Evolutionary conservation across 2,888 invertebrate genomes (phyloP).

Genomic region (Macrosoma leucophasiata): DNA sequence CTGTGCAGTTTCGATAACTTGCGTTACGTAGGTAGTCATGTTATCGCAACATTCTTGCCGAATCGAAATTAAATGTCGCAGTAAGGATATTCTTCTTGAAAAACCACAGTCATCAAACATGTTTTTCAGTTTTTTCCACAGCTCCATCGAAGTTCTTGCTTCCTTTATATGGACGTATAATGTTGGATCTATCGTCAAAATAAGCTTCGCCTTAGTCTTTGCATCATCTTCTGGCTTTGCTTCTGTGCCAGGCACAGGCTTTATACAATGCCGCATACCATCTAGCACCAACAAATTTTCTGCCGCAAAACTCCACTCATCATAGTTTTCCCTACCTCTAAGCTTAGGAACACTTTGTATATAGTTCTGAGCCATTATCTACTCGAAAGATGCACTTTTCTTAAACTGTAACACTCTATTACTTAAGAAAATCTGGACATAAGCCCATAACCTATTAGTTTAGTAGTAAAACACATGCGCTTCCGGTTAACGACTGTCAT

Average conservation of each 20-base stretch:
- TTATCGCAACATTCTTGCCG: conserved; percentile 17
- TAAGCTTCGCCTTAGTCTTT: conserved; percentile 16
- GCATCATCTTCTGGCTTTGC: conserved; percentile 1
- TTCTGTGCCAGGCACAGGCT: conserved; percentile 5
- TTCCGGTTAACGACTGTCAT: too few species aligned
- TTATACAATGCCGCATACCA: conserved; percentile 8
- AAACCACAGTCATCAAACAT: conserved; percentile 23
- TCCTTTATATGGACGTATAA: conserved; percentile 25
- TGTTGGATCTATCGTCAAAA: conserved; percentile 15
- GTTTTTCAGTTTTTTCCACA: conserved; percentile 20
- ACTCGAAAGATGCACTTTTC: too few species aligned
- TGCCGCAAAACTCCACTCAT: conserved; percentile 24
- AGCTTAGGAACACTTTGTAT: conserved; percentile 21
- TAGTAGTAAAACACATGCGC: too few species aligned
- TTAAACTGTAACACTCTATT: too few species aligned
- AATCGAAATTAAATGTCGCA: conserved; percentile 19
- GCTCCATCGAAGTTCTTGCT: conserved; percentile 20
- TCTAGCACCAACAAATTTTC: conserved; percentile 23
- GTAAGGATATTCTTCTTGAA: conserved; percentile 15
- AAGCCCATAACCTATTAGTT: too few species aligned
- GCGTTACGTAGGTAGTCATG: conserved; percentile 26
- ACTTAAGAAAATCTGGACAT: too few species aligned
- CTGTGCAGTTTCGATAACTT: conserved; percentile 26
- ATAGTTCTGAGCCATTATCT: conserved; percentile 16
- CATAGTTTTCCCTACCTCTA: conserved; percentile 22